Percentiles rank a stretch among this genome's conserved stretches.
Conservation (phyloP, 2,888 invertebrate genomes). For the Sisyra nigra region DNA sequence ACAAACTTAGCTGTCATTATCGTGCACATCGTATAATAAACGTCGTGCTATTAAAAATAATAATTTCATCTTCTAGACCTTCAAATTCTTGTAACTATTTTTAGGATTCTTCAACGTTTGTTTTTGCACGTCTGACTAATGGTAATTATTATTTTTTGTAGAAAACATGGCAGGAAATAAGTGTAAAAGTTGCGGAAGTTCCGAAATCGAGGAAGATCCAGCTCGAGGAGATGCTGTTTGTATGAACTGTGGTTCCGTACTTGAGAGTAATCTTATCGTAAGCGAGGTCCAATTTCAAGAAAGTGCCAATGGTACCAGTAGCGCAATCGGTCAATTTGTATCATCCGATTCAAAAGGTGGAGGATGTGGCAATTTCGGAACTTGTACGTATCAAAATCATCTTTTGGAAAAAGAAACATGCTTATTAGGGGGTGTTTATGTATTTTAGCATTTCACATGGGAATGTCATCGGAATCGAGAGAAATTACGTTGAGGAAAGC, state of each 20-base stretch:
- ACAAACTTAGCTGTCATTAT: too few relatives aligned
- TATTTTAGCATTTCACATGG: constrained; percentile 54
- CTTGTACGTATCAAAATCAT: constrained; percentile 31
- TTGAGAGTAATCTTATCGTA: constrained; percentile 93
- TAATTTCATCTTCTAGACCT: too few relatives aligned
- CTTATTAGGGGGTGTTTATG: constrained; percentile 4
- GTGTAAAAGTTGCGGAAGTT: constrained; percentile 74
- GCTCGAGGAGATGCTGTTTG: constrained; percentile 92
- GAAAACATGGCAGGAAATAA: constrained; percentile 45
- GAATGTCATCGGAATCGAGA: constrained; percentile 74
- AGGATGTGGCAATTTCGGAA: constrained; percentile 56
- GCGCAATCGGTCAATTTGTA: constrained; percentile 87
- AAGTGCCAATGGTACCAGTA: constrained; percentile 70
- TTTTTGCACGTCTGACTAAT: too few relatives aligned
- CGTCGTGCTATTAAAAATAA: too few relatives aligned
- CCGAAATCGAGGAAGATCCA: constrained; percentile 88
- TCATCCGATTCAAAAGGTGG: constrained; percentile 78
- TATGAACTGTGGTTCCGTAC: constrained; percentile 86
- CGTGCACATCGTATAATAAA: too few relatives aligned
- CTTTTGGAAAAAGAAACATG: not conserved
- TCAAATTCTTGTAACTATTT: too few relatives aligned
- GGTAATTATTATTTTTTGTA: not conserved
- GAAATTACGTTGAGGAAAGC: constrained; percentile 85
- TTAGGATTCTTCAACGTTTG: too few relatives aligned
- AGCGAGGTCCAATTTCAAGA: constrained; percentile 95